Base-by-base conservation (phyloP, 2,888 invertebrate genomes). In the Drosophila setosimentum region DNA sequence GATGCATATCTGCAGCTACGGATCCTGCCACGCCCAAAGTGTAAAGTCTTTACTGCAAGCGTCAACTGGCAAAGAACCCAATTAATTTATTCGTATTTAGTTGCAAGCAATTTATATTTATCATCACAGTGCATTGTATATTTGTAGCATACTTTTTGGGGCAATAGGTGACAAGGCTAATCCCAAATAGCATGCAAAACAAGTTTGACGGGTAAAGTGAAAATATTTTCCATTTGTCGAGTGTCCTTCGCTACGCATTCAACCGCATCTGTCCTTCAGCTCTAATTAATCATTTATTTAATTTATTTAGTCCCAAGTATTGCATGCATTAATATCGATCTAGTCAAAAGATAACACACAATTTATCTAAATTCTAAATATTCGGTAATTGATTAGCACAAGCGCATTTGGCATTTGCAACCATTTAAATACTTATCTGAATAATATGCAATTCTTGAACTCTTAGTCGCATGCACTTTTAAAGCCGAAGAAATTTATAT, bases 71-170 rank as follows among this genome's bases (percentile, higher is more conserved):
- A 40, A 49, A 11, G 33, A 13, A 42, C 11, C 48, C 29, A 69
- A 77, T 79, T 77, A 79, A 69, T 74, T 68, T 54, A 51, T 54
- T 61, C 57, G 33, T 42, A 63, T 60, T 48, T 40, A 48, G 68
- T 59, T 50, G 30, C 45, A 29, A n/a, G 37, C 54, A 51, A 40
- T 42, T n/a, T n/a, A 42, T 21, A 11, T n/a, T 54, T 65, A 58
- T 42, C 16, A 16, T 40, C 60, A 51, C n/a, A 33, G 1, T 27
- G 40, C n/a, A 37, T 48, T 54, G 18, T 16, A n/a, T 18, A 27
- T 13, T 40, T 4, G 40, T 53, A 33, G 62, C 58, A 53, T 42
- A 54, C 59, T 64, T 64, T 50, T 64, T 27, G 32, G 64, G 53
- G 71, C 53, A 42, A 45, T 13, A 1, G 21, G 16, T 24, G 45